These are phyloP conservation scores for Nixonia krombeini DNA, from an alignment of 1,140 invertebrate genomes.

Conservation along the genomic window DNA sequence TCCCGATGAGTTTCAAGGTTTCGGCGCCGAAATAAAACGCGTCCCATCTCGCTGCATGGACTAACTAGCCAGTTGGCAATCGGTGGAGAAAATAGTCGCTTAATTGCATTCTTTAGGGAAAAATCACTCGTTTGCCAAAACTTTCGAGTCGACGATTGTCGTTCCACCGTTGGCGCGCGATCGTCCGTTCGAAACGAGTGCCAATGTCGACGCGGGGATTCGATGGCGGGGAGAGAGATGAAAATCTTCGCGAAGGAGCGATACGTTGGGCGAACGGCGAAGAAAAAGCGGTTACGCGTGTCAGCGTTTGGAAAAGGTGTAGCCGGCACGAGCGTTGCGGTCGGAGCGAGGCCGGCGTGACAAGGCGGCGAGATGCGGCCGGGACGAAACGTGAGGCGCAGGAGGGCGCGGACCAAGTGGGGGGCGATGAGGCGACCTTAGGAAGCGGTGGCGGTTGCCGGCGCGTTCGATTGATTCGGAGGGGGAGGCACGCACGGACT, in stretches of 20 bases:
- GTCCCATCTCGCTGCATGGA: too few species aligned
- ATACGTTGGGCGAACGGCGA: background rate
- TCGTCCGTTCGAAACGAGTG: too few species aligned
- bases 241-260: background rate
- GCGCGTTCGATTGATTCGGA: constrained; percentile 50
- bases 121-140: too few species aligned
- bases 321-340: background rate
- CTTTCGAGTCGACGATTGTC: too few species aligned
- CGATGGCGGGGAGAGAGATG: too few species aligned
- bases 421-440: constrained; percentile 56
- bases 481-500: constrained; percentile 25
- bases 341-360: constrained; percentile 6
- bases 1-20: constrained; percentile 20
- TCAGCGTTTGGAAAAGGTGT: background rate
- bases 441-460: constrained; percentile 42
- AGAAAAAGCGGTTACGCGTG: background rate
- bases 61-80: too few species aligned
- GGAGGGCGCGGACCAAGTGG: constrained; percentile 57
- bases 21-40: too few species aligned
- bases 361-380: constrained; percentile 19
- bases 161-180: too few species aligned
- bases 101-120: too few species aligned
- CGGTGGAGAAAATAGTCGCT: too few species aligned
- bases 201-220: too few species aligned
- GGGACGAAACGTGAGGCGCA: constrained; percentile 26